Percentiles rank a stretch among this genome's conserved stretches.
Conservation (phyloP, 1,140 invertebrate species). For the Drosophila tani region DNA sequence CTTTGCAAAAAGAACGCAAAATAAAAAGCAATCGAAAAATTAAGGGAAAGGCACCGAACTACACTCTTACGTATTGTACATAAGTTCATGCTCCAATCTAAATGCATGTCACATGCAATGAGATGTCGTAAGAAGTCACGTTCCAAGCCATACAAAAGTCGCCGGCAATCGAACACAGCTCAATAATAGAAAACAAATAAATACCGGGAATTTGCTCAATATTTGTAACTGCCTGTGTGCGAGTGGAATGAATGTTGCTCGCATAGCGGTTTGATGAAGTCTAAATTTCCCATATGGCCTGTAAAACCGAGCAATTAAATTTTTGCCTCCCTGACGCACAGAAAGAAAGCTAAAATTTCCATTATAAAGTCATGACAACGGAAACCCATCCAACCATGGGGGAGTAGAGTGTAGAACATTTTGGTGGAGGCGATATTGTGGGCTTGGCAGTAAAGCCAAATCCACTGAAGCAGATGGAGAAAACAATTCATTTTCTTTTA, state of each 20-base stretch:
- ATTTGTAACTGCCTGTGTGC: slow-evolving; percentile 23
- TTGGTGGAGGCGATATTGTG: slow-evolving; percentile 9
- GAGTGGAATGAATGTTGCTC: slow-evolving; percentile 39
- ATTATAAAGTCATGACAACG: slow-evolving; percentile 64
- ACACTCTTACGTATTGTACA: slow-evolving; percentile 3
- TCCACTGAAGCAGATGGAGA: slow-evolving; percentile 33
- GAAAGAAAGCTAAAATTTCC: slow-evolving; percentile 48
- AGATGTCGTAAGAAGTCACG: slow-evolving; percentile 61
- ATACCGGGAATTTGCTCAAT: slow-evolving; percentile 19
- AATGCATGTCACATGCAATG: slow-evolving; percentile 73
- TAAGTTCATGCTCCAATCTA: slow-evolving; percentile 32
- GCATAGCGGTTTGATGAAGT: slow-evolving; percentile 11
- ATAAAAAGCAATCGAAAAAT: slow-evolving; percentile 29
- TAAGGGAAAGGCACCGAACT: slow-evolving; percentile 10
- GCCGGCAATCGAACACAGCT: slow-evolving; percentile 60
- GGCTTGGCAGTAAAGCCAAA: slow-evolving; percentile 26
- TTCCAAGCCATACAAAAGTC: slow-evolving; percentile 61
- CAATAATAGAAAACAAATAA: slow-evolving; percentile 34
- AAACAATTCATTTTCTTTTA: not conserved
- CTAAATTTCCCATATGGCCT: slow-evolving; percentile 67
- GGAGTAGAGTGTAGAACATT: slow-evolving; percentile 24
- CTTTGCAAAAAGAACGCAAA: slow-evolving; percentile 26
- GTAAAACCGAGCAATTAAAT: slow-evolving; percentile 68
- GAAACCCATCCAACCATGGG: slow-evolving; percentile 49
- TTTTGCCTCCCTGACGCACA: slow-evolving; percentile 11